Base-by-base conservation (phyloP, 2,888 invertebrate genomes). In the Phorcus lineatus region DNA sequence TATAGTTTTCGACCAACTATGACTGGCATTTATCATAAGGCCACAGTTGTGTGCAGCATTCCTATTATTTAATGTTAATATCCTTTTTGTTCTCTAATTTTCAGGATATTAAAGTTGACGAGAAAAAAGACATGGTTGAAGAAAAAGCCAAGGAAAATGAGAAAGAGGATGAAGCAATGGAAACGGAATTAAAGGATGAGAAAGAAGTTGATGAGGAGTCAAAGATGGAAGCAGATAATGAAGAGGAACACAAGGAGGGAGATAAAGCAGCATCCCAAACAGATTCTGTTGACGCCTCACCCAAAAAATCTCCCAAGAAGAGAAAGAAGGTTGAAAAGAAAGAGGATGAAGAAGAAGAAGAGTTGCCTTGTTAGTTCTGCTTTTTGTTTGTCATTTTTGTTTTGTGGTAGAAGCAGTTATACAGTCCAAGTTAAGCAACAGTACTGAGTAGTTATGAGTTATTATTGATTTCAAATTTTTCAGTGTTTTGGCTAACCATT, bases 301-400 rank as follows among this genome's bases (percentile, higher is more conserved):
- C 67, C 22, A 13, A 77, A 62, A 24, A 77, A 62, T n/a, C 57
- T 31, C n/a, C 24, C 24, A 78, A 74, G 77, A 76, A 77, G 52
- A 78, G 70, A 77, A 28, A 53, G 52, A 78, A 80, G 55, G 40
- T 54, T 24, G 24, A 66, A 17, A 80, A 80, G 57, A 40, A 76
- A 13, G 75, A 66, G 47, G 80, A 82, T 17, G 80, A 80, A 74
- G 57, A 78, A 55, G 78, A 84, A 24, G 74, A 87, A 81, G 86
- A 87, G 83, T 84, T 84, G 22, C 85, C 86, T 77, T 82, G 89
- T 89, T 84, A 80, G 80, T 81, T 52, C 24, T 55, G 11, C 47
- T 55, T 17, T 22, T 22, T n/a, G n/a, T n/a, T n/a, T n/a, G n/a
- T n/a, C n/a, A n/a, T n/a, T n/a, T 22, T 55, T 24, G 40, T 17